These are phyloP conservation scores for Boloria selene DNA, from an alignment of 2,888 invertebrate genomes.

Conservation along the genomic window DNA sequence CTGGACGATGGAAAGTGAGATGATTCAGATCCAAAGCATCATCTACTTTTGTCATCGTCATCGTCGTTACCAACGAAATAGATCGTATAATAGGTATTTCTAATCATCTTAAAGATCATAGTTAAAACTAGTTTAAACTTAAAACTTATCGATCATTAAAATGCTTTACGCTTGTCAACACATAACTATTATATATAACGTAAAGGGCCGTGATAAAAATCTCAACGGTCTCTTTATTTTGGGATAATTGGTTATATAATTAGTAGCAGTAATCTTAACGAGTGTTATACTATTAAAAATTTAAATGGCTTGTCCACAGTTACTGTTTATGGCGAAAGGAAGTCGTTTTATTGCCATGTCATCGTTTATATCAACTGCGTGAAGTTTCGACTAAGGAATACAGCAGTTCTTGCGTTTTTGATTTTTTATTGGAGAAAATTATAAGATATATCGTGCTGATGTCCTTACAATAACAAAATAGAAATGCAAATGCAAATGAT, in stretches of 20 bases:
- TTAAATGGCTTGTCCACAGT: conserved; percentile 54
- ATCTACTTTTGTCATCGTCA: too few relatives aligned
- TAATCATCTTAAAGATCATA: background rate
- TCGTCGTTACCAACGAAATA: too few relatives aligned
- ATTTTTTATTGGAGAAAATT: background rate
- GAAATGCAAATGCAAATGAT: too few relatives aligned
- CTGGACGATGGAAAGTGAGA: too few relatives aligned
- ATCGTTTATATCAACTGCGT: conserved; percentile 47
- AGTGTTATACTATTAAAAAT: conserved; percentile 58
- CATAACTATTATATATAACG: conserved; percentile 39
- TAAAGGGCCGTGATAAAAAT: conserved; percentile 50
- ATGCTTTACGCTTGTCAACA: conserved; percentile 16
- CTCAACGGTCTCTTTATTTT: conserved; percentile 51
- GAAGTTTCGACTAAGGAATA: background rate
- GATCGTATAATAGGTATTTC: background rate
- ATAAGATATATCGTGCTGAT: too few relatives aligned
- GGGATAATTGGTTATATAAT: conserved; percentile 60
- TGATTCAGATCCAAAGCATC: too few relatives aligned
- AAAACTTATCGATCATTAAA: background rate
- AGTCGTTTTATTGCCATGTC: conserved; percentile 58
- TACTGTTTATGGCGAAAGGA: conserved; percentile 61
- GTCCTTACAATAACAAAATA: too few relatives aligned
- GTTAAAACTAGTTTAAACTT: background rate
- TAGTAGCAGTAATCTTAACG: conserved; percentile 56
- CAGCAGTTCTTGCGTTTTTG: background rate